These are phyloP conservation scores for Drosophila dunni DNA, from an alignment of 1,140 invertebrate genomes.

Conservation along the genomic window DNA sequence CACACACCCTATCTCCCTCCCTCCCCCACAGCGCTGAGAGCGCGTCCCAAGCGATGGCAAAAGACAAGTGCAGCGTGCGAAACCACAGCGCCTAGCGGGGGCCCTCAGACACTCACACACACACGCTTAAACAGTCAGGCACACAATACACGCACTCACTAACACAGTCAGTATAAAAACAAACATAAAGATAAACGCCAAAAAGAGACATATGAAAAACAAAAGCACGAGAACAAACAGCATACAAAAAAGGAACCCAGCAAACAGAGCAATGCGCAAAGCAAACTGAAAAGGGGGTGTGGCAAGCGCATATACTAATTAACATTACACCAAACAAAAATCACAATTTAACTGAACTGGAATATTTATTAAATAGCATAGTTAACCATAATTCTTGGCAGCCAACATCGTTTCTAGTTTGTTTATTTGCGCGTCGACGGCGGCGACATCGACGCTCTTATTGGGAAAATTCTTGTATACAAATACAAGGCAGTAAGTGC, in stretches of 20 bases:
- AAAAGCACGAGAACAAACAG: constrained; percentile 56
- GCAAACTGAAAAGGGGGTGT: constrained; percentile 54
- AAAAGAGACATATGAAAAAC: constrained; percentile 78
- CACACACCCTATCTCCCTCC: constrained; percentile 29
- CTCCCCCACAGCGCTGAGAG: constrained; percentile 14
- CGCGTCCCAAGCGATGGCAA: constrained; percentile 4
- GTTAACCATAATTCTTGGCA: constrained; percentile 37
- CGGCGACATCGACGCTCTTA: constrained; percentile 47
- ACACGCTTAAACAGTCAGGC: constrained; percentile 26
- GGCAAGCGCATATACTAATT: constrained; percentile 34
- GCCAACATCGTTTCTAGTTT: constrained; percentile 8
- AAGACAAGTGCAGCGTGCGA: constrained; percentile 73
- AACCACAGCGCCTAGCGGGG: constrained; percentile 53
- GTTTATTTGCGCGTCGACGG: constrained; percentile 33
- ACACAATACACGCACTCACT: constrained; percentile 39
- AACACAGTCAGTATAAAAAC: constrained; percentile 61
- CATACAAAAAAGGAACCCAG: constrained; percentile 43
- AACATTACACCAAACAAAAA: constrained; percentile 17
- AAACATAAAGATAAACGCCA: constrained; percentile 80
- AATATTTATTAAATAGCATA: constrained; percentile 37
- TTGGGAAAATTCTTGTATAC: constrained; percentile 75
- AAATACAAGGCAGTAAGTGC: constrained; percentile 60
- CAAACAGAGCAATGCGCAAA: constrained; percentile 45
- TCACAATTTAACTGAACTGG: constrained; percentile 20
- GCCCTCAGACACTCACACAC: constrained; percentile 37